phyloP scores from a whole-genome alignment of 2,113 vertebrate species.

The Thunnus maccoyii region DNA sequence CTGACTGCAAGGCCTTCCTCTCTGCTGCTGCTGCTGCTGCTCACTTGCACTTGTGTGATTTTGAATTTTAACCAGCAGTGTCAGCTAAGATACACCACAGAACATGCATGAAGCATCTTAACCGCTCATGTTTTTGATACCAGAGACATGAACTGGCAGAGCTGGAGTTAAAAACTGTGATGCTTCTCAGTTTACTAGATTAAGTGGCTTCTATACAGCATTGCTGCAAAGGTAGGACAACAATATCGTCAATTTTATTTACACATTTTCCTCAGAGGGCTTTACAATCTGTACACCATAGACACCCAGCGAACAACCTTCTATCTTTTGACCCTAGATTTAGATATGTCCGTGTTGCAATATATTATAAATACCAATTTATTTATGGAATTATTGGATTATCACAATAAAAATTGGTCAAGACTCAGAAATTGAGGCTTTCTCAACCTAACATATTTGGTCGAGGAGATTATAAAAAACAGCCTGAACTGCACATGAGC shows the following conservation, averaged over 20 bases:
- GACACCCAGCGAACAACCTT: too few relatives aligned
- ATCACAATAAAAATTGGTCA: too few relatives aligned
- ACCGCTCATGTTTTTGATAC: slow-evolving; percentile 25
- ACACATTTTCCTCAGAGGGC: too few relatives aligned
- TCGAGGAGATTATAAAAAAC: background rate
- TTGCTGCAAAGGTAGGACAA: too few relatives aligned
- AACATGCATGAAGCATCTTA: slow-evolving; percentile 33
- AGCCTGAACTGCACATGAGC: background rate
- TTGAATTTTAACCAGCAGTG: slow-evolving; percentile 43
- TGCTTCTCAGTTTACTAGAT: background rate
- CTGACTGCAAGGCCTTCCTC: slow-evolving; percentile 60
- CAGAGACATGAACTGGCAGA: slow-evolving; percentile 4
- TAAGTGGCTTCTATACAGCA: background rate
- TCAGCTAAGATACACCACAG: slow-evolving; percentile 48
- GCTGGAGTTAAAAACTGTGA: background rate
- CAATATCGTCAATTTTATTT: too few relatives aligned
- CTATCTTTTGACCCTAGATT: too few relatives aligned
- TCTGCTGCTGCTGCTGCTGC: slow-evolving; percentile 27
- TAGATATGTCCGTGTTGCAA: too few relatives aligned
- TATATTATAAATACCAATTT: too few relatives aligned
- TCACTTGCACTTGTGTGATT: slow-evolving; percentile 47
- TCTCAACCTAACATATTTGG: background rate
- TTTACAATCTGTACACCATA: too few relatives aligned
- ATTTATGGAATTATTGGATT: too few relatives aligned
- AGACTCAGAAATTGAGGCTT: too few relatives aligned